These are phyloP conservation scores for Adrianichthys oophorus DNA, from an alignment of 2,797 vertebrate species.

Conservation along the genomic window DNA sequence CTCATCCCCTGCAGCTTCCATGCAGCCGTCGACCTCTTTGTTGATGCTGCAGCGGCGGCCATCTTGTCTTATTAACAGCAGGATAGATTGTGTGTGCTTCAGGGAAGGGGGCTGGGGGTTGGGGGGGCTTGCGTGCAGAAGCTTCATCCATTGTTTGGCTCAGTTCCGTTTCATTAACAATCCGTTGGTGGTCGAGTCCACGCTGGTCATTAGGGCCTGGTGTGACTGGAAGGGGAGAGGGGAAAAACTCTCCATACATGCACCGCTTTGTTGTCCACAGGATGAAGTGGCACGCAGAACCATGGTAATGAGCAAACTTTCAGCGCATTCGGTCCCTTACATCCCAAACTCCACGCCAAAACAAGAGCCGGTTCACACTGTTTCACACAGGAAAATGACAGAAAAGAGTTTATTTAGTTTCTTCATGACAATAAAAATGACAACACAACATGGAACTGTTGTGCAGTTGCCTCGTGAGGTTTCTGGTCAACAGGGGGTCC, in stretches of 20 bases:
- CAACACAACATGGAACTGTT: not conserved
- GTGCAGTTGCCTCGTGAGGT: not conserved
- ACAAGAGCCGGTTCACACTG: too few relatives aligned
- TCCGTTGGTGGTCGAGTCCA: constrained; percentile 49
- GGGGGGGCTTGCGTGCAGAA: not conserved
- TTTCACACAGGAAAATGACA: too few relatives aligned
- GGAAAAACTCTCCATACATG: too few relatives aligned
- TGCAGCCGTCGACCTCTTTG: constrained; percentile 43
- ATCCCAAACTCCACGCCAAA: too few relatives aligned
- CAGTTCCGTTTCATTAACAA: constrained; percentile 50
- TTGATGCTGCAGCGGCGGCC: constrained; percentile 42
- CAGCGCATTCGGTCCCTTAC: too few relatives aligned
- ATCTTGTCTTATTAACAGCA: constrained; percentile 54
- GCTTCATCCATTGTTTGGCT: constrained; percentile 48
- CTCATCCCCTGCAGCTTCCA: not conserved
- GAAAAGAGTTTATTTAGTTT: not conserved
- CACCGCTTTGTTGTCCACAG: too few relatives aligned
- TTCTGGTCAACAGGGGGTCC: constrained; percentile 4
- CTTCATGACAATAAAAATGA: too few relatives aligned
- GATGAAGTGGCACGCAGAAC: too few relatives aligned
- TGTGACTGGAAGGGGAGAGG: not conserved
- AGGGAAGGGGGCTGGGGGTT: constrained; percentile 5
- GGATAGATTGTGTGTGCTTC: constrained; percentile 10
- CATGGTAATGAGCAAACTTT: too few relatives aligned
- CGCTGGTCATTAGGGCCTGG: constrained; percentile 43